phyloP scores from a whole-genome alignment of 2,797 vertebrate genomes.

The Chaetodon trifasciatus region DNA sequence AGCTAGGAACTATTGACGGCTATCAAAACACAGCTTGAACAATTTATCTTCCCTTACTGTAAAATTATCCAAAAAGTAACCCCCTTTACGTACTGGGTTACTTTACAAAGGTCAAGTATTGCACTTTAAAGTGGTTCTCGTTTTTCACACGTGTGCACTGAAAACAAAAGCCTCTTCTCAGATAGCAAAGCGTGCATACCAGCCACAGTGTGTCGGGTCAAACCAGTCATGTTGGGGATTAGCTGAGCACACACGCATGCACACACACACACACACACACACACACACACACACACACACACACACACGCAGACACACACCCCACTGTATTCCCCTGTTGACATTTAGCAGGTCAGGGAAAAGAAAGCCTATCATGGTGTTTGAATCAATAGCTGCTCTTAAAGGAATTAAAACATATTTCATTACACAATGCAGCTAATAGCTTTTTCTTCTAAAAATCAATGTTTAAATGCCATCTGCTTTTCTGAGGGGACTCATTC shows the following conservation, averaged over 20 bases:
- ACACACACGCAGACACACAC: slow-evolving; percentile 27
- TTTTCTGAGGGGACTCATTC: slow-evolving; percentile 11
- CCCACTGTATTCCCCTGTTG: slow-evolving; percentile 51
- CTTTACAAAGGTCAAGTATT: slow-evolving; percentile 49
- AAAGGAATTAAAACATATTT: slow-evolving; percentile 62
- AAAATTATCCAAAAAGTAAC: not conserved
- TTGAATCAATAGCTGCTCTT: slow-evolving; percentile 63
- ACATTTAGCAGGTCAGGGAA: slow-evolving; percentile 65
- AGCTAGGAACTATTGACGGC: slow-evolving; percentile 8
- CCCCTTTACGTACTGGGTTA: not conserved
- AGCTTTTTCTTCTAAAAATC: slow-evolving; percentile 33
- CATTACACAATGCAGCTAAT: slow-evolving; percentile 47
- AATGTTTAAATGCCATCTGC: slow-evolving; percentile 34
- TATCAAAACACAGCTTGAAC: not conserved
- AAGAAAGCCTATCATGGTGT: slow-evolving; percentile 32
- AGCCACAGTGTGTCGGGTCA: slow-evolving; percentile 60
- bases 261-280: slow-evolving; percentile 14
- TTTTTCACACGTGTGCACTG: slow-evolving; percentile 29
- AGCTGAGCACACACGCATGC: slow-evolving; percentile 30
- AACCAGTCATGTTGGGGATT: slow-evolving; percentile 61
- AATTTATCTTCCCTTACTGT: not conserved
- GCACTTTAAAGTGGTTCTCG: slow-evolving; percentile 48
- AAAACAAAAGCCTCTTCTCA: slow-evolving; percentile 64
- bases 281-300: slow-evolving; percentile 13
- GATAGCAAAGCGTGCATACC: slow-evolving; percentile 40